Evolutionary conservation across 2,797 vertebrate genomes (phyloP), one percentile per base, ranked within the genome.

Genomic region (Pseudotriccus pelzelni): DNA sequence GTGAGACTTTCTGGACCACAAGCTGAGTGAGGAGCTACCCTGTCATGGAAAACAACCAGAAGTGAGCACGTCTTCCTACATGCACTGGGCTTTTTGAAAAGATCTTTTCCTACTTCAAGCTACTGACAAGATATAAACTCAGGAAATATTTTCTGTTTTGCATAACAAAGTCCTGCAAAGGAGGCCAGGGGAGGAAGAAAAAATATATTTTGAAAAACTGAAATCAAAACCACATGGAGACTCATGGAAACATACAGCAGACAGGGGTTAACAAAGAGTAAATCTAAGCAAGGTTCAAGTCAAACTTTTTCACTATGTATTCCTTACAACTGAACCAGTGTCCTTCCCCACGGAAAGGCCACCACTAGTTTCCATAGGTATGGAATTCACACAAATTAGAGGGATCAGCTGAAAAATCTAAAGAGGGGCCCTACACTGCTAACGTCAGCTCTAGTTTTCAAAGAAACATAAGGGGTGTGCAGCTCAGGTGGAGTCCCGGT

Each of bases 141-240:
- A 75, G 63, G 64, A 89, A 86, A 73, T 62, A 75, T 68, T 80
- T 94, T 84, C 59, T 88, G 59, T 46, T 93, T 87, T 93, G 34
- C 69, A 91, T 84, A 90, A 87, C 34, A 43, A 84, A 89, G 55
- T 74, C 58, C n/a, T 72, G 66, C 32, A 62, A 93, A 89, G 73
- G 79, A 78, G 37, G 22, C 44, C 52, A 77, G 34, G 46, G 36
- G 85, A 89, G 23, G 55, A 85, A 49, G 28, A 52, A 49, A 84
- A 90, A 94, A 52, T 70, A 53, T 46, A 74, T 81, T 91, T 91
- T 87, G 80, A 90, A 90, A 50, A 79, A 89, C 52, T 77, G 43
- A 91, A 95, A 95, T 96, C 49, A 94, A 96, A 96, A 75, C 43
- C 83, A 90, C 1, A 25, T 78, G 81, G 46, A 49, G 34, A 58